A percentile compares a stretch with the other conserved stretches of the same genome.
Evolutionary conservation across 2,888 invertebrate species (phyloP).

Genomic region (Ectemnius continuus): DNA sequence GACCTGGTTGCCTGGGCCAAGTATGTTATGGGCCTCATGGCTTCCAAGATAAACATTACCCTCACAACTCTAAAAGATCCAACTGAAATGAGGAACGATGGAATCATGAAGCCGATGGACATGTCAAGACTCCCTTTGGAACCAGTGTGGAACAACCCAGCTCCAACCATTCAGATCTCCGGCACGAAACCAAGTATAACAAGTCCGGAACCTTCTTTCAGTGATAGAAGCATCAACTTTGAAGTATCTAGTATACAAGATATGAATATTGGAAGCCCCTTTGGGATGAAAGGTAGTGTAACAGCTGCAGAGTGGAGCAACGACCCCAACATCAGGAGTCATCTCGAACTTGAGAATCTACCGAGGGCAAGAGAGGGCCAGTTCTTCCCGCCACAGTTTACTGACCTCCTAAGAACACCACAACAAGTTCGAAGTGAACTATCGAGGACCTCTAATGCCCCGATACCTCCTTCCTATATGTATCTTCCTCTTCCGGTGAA

Average conservation of each 20-base stretch:
- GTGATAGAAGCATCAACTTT: background rate
- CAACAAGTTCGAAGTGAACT: constrained; percentile 44
- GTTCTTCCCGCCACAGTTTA: background rate
- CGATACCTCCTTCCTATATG: constrained; percentile 27
- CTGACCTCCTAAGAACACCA: constrained; percentile 28
- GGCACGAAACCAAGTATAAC: background rate
- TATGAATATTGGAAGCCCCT: constrained; percentile 19
- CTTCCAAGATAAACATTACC: constrained; percentile 72
- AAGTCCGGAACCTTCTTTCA: background rate
- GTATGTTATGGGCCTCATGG: constrained; percentile 73
- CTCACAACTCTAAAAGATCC: constrained; percentile 51
- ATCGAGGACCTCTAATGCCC: background rate
- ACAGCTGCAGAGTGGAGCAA: constrained; percentile 9
- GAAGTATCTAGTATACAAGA: constrained; percentile 13
- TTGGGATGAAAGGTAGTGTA: constrained; percentile 19
- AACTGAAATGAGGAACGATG: background rate
- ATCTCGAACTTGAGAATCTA: background rate
- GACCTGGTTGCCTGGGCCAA: constrained; percentile 72
- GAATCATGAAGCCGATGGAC: background rate
- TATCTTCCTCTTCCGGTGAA: constrained; percentile 49
- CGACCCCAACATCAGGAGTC: background rate
- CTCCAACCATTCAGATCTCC: background rate
- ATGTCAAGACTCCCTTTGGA: background rate
- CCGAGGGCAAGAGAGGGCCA: background rate
- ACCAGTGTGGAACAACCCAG: background rate